Evolutionary conservation across 2,113 vertebrate species (phyloP).

Genomic region (Peromyscus californicus): DNA sequence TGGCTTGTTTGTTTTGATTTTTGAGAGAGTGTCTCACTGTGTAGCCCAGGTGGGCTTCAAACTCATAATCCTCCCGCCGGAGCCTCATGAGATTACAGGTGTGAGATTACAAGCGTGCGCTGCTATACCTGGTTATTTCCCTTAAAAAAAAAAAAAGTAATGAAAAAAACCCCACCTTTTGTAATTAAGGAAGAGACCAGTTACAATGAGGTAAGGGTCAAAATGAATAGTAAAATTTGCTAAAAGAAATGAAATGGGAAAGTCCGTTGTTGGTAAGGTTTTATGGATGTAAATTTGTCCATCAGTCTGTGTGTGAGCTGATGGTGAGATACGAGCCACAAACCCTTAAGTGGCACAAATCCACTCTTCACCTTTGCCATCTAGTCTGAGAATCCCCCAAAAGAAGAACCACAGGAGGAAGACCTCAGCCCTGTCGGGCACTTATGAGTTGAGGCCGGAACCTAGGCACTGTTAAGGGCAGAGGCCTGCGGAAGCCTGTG

Average conservation of each 20-base stretch:
- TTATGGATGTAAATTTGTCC: not conserved
- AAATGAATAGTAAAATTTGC: not conserved
- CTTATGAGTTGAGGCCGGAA: not conserved
- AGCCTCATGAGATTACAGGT: not conserved
- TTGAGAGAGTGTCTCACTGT: not conserved
- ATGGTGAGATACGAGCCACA: not conserved
- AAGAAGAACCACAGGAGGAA: not conserved
- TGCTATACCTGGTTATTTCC: not conserved
- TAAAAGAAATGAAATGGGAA: slow-evolving; percentile 49
- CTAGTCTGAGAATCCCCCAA: not conserved
- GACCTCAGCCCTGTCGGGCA: not conserved
- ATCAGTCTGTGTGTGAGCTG: not conserved
- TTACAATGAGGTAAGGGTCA: not conserved
- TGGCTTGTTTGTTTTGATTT: not conserved
- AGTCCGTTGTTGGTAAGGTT: slow-evolving; percentile 11
- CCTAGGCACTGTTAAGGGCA: not conserved
- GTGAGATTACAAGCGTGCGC: not conserved
- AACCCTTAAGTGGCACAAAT: not conserved
- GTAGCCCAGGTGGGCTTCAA: not conserved
- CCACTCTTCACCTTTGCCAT: not conserved
- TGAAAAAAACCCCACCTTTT: not conserved
- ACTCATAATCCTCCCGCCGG: not conserved
- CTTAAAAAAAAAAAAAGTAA: not conserved
- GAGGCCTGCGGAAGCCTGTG: not conserved
- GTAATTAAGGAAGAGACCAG: slow-evolving; percentile 27